These are phyloP conservation scores for Drosophila demipolita DNA, from an alignment of 2,888 invertebrate species.

Conservation along the genomic window DNA sequence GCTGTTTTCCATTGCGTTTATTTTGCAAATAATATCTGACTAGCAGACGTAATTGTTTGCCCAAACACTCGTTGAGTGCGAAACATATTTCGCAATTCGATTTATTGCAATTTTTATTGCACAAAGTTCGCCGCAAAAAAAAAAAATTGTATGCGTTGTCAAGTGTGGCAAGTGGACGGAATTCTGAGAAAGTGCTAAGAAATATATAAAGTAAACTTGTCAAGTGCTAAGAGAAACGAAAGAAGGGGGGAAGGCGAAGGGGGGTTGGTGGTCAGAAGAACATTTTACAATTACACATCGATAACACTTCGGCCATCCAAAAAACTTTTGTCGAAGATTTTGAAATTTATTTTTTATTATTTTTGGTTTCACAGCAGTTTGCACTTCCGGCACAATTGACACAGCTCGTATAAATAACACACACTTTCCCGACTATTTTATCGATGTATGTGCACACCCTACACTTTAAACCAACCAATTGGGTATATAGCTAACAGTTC, in stretches of 20 bases:
- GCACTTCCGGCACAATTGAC: slow-evolving; percentile 58
- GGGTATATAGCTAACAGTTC: neutral
- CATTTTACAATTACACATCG: slow-evolving; percentile 75
- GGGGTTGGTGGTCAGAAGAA: slow-evolving; percentile 26
- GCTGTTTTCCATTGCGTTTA: neutral
- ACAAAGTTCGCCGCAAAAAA: slow-evolving; percentile 8
- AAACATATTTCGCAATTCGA: slow-evolving; percentile 60
- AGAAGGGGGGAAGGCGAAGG: slow-evolving; percentile 21
- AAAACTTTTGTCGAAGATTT: slow-evolving; percentile 47
- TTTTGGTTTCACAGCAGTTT: slow-evolving; percentile 61
- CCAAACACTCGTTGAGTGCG: slow-evolving; percentile 47
- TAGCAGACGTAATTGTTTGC: slow-evolving; percentile 42
- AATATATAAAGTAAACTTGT: slow-evolving; percentile 66
- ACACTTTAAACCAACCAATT: neutral
- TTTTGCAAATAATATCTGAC: slow-evolving; percentile 2
- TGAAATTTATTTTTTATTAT: slow-evolving; percentile 27
- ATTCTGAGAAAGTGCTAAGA: slow-evolving; percentile 32
- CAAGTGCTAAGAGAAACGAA: slow-evolving; percentile 26
- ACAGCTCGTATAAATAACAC: slow-evolving; percentile 11
- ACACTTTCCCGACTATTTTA: neutral
- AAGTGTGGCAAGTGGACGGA: slow-evolving; percentile 38
- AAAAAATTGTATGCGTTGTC: slow-evolving; percentile 64
- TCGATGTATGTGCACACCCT: neutral
- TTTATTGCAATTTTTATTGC: slow-evolving; percentile 76
- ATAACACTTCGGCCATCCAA: slow-evolving; percentile 46